A percentile compares a stretch with the other conserved stretches of the same genome.
Conservation (phyloP, 2,797 vertebrate genomes). For the Tapera naevia region DNA sequence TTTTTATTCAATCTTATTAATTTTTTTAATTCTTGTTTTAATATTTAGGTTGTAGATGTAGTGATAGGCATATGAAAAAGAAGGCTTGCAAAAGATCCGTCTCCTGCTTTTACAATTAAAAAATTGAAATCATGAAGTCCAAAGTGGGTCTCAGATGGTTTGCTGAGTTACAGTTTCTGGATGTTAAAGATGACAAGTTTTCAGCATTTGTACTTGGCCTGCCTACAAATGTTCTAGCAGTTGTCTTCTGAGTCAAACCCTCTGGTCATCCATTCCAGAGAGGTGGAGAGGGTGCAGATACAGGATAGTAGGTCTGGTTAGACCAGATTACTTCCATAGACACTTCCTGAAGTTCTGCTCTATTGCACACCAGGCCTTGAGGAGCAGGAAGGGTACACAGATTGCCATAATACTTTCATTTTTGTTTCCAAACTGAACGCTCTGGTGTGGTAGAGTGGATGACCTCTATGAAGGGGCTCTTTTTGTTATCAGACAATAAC, state of each 20-base stretch:
- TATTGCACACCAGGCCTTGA: not conserved
- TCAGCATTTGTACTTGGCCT: not conserved
- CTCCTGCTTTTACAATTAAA: not conserved
- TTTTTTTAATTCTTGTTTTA: not conserved
- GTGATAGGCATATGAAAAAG: not conserved
- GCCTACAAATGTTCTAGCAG: not conserved
- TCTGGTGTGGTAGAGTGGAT: not conserved
- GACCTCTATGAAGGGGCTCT: not conserved
- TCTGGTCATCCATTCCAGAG: not conserved
- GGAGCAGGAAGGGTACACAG: not conserved
- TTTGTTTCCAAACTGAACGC: not conserved
- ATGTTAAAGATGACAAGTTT: not conserved
- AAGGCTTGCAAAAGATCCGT: not conserved
- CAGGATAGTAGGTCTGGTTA: not conserved
- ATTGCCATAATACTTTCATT: not conserved
- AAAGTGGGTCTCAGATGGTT: not conserved
- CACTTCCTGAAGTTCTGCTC: not conserved
- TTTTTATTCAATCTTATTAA: not conserved
- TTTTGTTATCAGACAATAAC: not conserved
- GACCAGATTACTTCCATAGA: not conserved
- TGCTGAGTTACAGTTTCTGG: not conserved
- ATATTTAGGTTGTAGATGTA: not conserved
- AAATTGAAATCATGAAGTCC: rapidly evolving
- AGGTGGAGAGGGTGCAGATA: not conserved
- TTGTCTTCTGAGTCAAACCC: constrained; percentile 5